Conservation (phyloP, 2,113 vertebrate species). For the Arothron firmamentum region DNA sequence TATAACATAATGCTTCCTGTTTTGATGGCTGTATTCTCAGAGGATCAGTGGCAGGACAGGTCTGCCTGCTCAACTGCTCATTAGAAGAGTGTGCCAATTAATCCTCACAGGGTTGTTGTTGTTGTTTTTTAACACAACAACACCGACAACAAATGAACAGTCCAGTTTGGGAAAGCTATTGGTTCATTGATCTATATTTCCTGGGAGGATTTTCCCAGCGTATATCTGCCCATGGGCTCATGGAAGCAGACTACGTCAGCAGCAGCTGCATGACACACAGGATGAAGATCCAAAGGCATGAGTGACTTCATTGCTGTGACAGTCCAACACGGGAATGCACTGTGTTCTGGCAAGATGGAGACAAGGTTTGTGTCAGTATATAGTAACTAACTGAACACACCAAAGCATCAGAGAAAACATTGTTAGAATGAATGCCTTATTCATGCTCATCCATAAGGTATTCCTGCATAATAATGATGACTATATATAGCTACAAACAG, state of each 20-base stretch:
- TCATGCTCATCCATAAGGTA: conserved; percentile 41
- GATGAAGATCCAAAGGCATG: conserved; percentile 32
- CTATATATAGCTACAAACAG: conserved; percentile 54
- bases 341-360: conserved; percentile 16
- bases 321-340: conserved; percentile 31
- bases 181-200: conserved; percentile 46
- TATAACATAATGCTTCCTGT: conserved; percentile 40
- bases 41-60: conserved; percentile 46
- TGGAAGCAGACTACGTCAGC: conserved; percentile 35
- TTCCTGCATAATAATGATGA: conserved; percentile 45
- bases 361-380: conserved; percentile 18
- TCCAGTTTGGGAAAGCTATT: conserved; percentile 45
- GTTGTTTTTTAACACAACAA: conserved; percentile 8
- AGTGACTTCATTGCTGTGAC: conserved; percentile 44
- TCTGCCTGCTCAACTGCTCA: conserved; percentile 52
- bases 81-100: conserved; percentile 63
- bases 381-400: conserved; percentile 17
- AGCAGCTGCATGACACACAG: conserved; percentile 17
- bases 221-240: not conserved
- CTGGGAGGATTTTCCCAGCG: conserved; percentile 10
- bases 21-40: conserved; percentile 49
- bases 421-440: conserved; percentile 33
- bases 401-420: conserved; percentile 15
- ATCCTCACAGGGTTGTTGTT: conserved; percentile 53
- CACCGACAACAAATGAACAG: conserved; percentile 56